Evolutionary conservation across 2,113 vertebrate genomes (phyloP), one percentile per base, ranked within the genome.

Genomic region (Callospermophilus lateralis): DNA sequence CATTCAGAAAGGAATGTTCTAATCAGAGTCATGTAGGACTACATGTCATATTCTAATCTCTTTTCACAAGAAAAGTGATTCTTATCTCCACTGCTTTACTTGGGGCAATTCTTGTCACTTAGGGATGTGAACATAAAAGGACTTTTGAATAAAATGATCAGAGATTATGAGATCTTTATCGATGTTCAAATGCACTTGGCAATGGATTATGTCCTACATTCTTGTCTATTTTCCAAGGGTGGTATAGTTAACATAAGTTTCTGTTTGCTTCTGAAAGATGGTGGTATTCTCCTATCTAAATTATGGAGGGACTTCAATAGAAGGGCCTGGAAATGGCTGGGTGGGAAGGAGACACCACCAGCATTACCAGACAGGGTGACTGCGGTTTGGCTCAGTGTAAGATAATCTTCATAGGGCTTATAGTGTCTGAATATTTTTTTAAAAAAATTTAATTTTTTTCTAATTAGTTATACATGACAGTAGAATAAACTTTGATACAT

Each of bases 351-450:
- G 45, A 68, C 0, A 1, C 9, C 1, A 12, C 1, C 10, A n/a
- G 16, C 45, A 16, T 28, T 79, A 15, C 90, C 3, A 39, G 48
- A 78, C 13, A 88, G 39, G 17, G 58, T 20, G 24, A 70, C 32
- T 42, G 34, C 67, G 67, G 48, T 91, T 83, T 86, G 34, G 16
- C 55, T 20, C 6, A 61, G 37, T 84, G 8, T 26, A 58, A 76
- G 55, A 45, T 24, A 92, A 39, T 87, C 85, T 63, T 80, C 20
- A 30, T 65, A 13, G 17, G 4, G 30, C 20, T 11, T 48, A 3
- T 94, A 51, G 73, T 96, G 53, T 74, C 58, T 93, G 30, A 83
- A 85, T 70, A 63, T 48, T 90, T 53, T 53, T 45, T 45, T 8
- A 8, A 8, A 45, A 45, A 45, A 45, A 8, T 8, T 45, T 53